Conservation (phyloP, 2,888 invertebrate genomes). For the Drosophila macrospina region DNA sequence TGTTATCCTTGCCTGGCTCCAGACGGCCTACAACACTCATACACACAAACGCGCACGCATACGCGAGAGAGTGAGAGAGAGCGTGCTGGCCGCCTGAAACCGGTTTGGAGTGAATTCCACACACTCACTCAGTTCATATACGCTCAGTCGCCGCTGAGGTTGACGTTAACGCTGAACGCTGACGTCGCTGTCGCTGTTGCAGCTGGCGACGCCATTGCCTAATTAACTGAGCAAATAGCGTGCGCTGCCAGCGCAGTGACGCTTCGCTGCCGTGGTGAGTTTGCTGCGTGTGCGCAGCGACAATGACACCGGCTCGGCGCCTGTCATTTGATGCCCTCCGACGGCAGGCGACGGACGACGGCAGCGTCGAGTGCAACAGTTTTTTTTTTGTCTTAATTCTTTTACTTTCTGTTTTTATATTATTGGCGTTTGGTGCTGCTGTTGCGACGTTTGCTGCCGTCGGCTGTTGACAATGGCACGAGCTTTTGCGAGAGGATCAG, state of each 20-base stretch:
- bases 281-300: constrained; percentile 33
- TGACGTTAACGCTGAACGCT: constrained; percentile 4
- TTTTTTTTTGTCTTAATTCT: constrained; percentile 16
- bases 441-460: constrained; percentile 29
- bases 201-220: constrained; percentile 59
- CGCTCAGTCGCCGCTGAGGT: constrained; percentile 1
- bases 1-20: constrained; percentile 66
- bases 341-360: constrained; percentile 51
- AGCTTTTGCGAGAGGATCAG: constrained; percentile 42
- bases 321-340: constrained; percentile 56
- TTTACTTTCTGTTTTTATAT: background rate
- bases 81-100: constrained; percentile 39
- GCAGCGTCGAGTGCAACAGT: constrained; percentile 42
- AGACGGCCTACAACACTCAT: constrained; percentile 43
- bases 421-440: constrained; percentile 8
- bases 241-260: constrained; percentile 26
- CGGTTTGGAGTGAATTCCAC: constrained; percentile 62
- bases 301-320: constrained; percentile 2
- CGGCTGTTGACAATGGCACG: constrained; percentile 25
- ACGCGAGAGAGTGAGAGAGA: constrained; percentile 2
- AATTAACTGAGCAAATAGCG: constrained; percentile 69
- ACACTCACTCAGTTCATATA: constrained; percentile 32
- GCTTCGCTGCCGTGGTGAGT: constrained; percentile 67
- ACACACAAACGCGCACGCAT: constrained; percentile 5
- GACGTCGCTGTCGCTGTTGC: constrained; percentile 4